Base-by-base conservation (phyloP, 2,113 vertebrate species). In the Boleophthalmus pectinirostris region DNA sequence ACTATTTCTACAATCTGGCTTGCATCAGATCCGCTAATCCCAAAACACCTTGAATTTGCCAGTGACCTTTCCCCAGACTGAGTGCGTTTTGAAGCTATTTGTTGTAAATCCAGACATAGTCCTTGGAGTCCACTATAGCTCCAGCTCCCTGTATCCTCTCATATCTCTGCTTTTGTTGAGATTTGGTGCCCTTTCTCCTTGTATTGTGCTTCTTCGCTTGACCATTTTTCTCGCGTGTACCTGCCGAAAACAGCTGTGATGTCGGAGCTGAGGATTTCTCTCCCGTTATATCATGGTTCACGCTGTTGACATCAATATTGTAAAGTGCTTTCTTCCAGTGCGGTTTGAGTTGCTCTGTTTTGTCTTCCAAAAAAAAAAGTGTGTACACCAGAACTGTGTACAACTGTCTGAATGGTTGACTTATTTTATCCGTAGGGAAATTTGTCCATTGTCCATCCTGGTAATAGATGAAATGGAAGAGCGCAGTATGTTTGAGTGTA, bases 281-380 rank as follows among this genome's bases (percentile, higher is more conserved):
- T 60, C 8, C 70, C 69, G 63, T 69, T 65, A 47, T 76, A 81
- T 46, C 57, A 73, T 43, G 3, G 61, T 24, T 38, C 70, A 4
- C 66, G 72, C 38, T 65, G 65, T 68, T 68, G 73, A 21, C 77
- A 84, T 84, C 72, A 87, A 78, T 82, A 84, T 78, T 82, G 82
- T 20, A 82, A 63, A 71, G 69, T 51, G 69, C 49, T 21, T 23
- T 51, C 33, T 70, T 33, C 23, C 20, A 10, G n/a, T 35, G 70
- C 70, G 56, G 69, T 76, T 80, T 71, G 61, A 71, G 68, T 68
- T 69, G 68, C 46, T 72, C 56, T 23, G 51, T 45, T 65, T 54
- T 71, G 68, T 49, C 20, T 7, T 54, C n/a, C 51, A 9, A 2
- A 49, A 47, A 61, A 38, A 38, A 38, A 38, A 29, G 1, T 16